A percentile compares a stretch with the other conserved stretches of the same genome.
phyloP scores from a whole-genome alignment of 64 coral and sea anemone species.

The Catalaphyllia jardinei region DNA sequence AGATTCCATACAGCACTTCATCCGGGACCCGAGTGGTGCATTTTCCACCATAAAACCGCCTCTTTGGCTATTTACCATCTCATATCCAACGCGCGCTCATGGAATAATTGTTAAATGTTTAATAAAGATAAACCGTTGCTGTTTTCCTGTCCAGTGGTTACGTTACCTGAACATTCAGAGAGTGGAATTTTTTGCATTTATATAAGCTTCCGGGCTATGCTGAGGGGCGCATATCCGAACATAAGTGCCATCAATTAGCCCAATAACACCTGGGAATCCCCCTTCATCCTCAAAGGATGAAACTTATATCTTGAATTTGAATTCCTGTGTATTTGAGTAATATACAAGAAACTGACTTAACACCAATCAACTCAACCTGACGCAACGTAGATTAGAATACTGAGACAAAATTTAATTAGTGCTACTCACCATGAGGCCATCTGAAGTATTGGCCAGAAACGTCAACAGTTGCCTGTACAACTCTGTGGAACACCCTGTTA shows the following conservation, averaged over 20 bases:
- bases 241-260: constrained; percentile 20
- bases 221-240: constrained; percentile 16
- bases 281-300: constrained; percentile 7
- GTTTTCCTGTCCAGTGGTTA: too few relatives aligned
- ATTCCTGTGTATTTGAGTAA: not conserved
- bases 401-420: not conserved
- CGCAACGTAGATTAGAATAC: not conserved
- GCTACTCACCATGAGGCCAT: constrained; percentile 46
- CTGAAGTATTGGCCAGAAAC: constrained; percentile 32
- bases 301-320: not conserved
- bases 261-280: constrained; percentile 19
- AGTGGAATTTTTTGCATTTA: constrained; percentile 36
- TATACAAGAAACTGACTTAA: too few relatives aligned
- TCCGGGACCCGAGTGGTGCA: too few relatives aligned
- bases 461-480: constrained; percentile 9
- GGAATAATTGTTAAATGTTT: too few relatives aligned
- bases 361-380: too few relatives aligned
- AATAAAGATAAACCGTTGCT: too few relatives aligned
- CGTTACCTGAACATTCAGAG: constrained; percentile 22
- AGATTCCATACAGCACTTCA: too few relatives aligned
- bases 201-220: constrained; percentile 8
- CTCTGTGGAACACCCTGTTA: constrained; percentile 40
- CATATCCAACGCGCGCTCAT: too few relatives aligned
- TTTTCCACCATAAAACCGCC: too few relatives aligned
- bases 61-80: too few relatives aligned